Percentiles rank a stretch among this genome's conserved stretches.
Evolutionary conservation across 1,140 invertebrate species (phyloP).

Genomic region (Chlorops oryzae): DNA sequence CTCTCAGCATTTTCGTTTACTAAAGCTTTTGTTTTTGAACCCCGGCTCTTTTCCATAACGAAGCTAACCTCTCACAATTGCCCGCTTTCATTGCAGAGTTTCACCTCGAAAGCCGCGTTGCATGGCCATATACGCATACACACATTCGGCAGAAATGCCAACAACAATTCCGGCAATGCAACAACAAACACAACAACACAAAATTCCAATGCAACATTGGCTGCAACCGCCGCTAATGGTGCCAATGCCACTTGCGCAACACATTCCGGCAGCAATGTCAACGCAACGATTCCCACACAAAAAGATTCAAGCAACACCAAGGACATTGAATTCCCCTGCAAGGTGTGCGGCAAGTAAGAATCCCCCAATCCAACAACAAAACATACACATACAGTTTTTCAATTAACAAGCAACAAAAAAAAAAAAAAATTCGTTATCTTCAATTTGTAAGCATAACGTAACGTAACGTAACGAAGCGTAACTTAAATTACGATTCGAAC

Average conservation of each 20-base stretch:
- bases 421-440: no score
- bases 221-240: constrained; percentile 3
- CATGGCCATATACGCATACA: constrained; percentile 70
- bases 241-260: background rate
- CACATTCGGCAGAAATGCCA: constrained; percentile 46
- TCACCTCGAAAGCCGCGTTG: constrained; percentile 71
- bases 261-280: background rate
- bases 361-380: constrained; percentile 44
- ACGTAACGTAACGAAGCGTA: no score
- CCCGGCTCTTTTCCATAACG: background rate
- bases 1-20: no score
- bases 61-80: no score
- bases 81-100: constrained; percentile 58
- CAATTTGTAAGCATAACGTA: no score
- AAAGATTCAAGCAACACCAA: constrained; percentile 24
- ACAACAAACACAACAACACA: constrained; percentile 9
- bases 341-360: constrained; percentile 97
- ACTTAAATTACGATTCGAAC: no score
- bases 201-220: background rate
- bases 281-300: background rate
- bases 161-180: constrained; percentile 13
- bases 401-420: constrained; percentile 4
- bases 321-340: constrained; percentile 76
- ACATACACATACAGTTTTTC: constrained; percentile 3
- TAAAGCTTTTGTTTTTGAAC: background rate